These are phyloP conservation scores for Andrena camellia DNA, from an alignment of 2,888 invertebrate species.

Conservation along the genomic window DNA sequence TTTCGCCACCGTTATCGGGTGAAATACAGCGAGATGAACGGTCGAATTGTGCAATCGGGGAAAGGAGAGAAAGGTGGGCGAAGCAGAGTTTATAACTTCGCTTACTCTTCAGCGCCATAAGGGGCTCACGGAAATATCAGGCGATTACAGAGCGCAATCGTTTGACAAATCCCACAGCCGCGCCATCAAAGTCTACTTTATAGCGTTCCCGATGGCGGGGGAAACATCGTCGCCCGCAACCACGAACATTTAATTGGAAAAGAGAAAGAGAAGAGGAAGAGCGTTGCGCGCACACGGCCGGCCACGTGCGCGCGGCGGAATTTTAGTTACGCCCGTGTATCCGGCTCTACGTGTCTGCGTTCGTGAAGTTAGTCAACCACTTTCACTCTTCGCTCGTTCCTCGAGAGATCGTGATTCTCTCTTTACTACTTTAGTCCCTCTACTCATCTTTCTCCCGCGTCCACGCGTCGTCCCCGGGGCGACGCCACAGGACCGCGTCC, in stretches of 20 bases:
- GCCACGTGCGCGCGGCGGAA: constrained; percentile 48
- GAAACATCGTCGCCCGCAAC: not conserved
- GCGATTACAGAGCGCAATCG: not conserved
- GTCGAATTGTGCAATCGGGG: constrained; percentile 24
- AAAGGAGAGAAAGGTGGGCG: constrained; percentile 45
- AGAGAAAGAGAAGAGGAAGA: not conserved
- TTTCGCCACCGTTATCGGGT: too few relatives aligned
- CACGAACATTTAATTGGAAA: not conserved
- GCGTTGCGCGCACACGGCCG: not conserved
- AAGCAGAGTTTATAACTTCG: too few relatives aligned
- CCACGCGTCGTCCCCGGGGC: not conserved
- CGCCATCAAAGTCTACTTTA: not conserved
- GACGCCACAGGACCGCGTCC: not conserved
- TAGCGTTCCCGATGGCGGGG: not conserved
- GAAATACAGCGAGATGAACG: too few relatives aligned
- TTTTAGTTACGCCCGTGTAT: constrained; percentile 66
- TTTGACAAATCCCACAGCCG: not conserved
- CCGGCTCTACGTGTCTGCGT: constrained; percentile 61
- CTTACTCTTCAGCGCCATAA: too few relatives aligned
- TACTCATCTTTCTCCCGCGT: constrained; percentile 12
- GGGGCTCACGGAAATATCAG: too few relatives aligned
- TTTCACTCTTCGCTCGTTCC: constrained; percentile 81
- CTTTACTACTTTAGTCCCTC: constrained; percentile 48
- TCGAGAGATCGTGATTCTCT: constrained; percentile 64
- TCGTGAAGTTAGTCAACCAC: constrained; percentile 73